These are phyloP conservation scores for Neoniphon sammara DNA, from an alignment of 2,797 vertebrate genomes.

Conservation along the genomic window DNA sequence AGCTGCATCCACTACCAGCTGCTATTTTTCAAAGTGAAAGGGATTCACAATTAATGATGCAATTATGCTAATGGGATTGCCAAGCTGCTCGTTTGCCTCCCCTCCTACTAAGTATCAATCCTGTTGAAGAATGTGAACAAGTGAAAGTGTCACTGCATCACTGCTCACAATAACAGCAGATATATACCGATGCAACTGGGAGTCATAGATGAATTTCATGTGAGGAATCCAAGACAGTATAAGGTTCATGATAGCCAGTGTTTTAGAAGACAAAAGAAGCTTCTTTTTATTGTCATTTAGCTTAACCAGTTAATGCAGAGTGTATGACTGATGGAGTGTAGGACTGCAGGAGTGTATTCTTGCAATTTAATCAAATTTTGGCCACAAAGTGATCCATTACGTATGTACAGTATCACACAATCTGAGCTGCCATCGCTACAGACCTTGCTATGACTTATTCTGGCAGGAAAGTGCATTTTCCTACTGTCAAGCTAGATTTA, in stretches of 20 bases:
- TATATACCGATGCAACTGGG: conserved; percentile 25
- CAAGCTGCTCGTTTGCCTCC: conserved; percentile 64
- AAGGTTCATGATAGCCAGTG: conserved; percentile 33
- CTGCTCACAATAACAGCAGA: conserved; percentile 32
- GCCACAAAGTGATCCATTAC: background rate
- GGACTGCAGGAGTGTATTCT: background rate
- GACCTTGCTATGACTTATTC: conserved; percentile 22
- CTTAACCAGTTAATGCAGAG: background rate
- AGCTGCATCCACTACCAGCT: conserved; percentile 71
- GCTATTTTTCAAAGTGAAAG: conserved; percentile 74
- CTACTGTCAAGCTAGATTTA: conserved; percentile 21
- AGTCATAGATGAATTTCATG: background rate
- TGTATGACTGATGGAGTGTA: background rate
- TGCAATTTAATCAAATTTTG: conserved; percentile 16
- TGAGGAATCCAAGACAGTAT: conserved; percentile 13
- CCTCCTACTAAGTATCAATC: conserved; percentile 72
- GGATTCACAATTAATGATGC: conserved; percentile 82
- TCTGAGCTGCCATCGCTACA: conserved; percentile 6
- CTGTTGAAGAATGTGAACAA: conserved; percentile 62
- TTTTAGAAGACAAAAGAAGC: conserved; percentile 14
- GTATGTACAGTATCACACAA: conserved; percentile 38
- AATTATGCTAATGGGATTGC: conserved; percentile 80
- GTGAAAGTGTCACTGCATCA: conserved; percentile 51
- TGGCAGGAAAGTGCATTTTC: conserved; percentile 48
- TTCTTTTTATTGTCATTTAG: conserved; percentile 20